Conservation (phyloP, 2,113 vertebrate genomes). For the Ceratotherium simum region DNA sequence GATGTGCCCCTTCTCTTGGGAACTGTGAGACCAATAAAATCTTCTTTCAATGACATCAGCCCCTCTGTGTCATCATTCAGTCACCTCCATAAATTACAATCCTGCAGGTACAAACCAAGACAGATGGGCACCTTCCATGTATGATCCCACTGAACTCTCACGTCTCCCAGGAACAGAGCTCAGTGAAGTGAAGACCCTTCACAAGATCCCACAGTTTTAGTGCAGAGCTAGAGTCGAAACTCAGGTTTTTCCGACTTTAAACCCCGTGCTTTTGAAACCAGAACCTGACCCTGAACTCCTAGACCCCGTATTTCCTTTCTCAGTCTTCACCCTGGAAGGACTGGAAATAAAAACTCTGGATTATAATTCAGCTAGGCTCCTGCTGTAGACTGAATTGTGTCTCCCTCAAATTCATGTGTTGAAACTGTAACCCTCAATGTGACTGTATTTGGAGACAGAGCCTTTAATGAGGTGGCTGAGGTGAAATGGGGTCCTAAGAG, state of each 20-base stretch:
- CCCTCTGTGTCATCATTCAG: neutral
- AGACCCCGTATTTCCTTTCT: neutral
- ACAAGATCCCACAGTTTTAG: neutral
- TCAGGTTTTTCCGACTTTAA: neutral
- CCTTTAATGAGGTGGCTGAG: neutral
- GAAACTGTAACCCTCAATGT: neutral
- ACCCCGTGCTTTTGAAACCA: neutral
- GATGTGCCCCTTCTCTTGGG: neutral
- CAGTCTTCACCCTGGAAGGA: neutral
- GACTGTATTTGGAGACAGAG: neutral
- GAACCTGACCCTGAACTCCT: neutral
- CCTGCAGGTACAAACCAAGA: neutral
- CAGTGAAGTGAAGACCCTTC: neutral
- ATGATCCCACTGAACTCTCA: neutral
- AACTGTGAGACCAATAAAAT: neutral
- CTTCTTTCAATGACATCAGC: neutral
- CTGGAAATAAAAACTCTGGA: neutral
- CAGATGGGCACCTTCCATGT: neutral
- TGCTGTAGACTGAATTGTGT: neutral
- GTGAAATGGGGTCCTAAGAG: neutral
- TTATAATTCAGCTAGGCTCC: neutral
- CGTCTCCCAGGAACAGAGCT: neutral
- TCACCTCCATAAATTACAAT: neutral
- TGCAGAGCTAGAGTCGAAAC: neutral
- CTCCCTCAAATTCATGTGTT: neutral